Conservation (phyloP, 2,797 vertebrate species). For the Morelia viridis region DNA sequence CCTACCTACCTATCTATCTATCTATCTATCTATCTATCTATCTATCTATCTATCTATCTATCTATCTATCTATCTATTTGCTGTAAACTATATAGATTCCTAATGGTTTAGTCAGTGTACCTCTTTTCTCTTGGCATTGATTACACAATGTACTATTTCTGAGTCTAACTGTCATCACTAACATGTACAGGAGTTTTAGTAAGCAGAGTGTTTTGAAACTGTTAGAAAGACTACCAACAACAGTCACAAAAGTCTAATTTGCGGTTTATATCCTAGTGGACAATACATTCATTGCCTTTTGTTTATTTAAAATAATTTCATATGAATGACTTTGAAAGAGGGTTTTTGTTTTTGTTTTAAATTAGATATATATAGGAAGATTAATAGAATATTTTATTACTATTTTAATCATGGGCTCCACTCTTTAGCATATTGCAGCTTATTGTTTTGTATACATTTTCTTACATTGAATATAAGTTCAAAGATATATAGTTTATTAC, state of each 20-base stretch:
- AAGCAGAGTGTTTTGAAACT: neutral
- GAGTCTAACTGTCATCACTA: neutral
- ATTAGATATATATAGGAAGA: slow-evolving; percentile 54
- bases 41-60: neutral
- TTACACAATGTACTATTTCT: neutral
- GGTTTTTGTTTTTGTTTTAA: slow-evolving; percentile 17
- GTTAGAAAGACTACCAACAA: slow-evolving; percentile 18
- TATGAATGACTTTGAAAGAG: slow-evolving; percentile 50
- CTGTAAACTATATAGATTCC: neutral
- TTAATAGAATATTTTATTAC: slow-evolving; percentile 59
- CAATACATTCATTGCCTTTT: slow-evolving; percentile 47
- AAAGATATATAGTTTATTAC: slow-evolving; percentile 60
- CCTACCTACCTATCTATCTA: too few relatives aligned
- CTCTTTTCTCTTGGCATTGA: neutral
- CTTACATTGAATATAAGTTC: slow-evolving; percentile 47
- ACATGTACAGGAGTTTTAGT: neutral
- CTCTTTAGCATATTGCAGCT: slow-evolving; percentile 47
- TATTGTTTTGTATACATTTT: slow-evolving; percentile 50
- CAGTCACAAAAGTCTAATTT: slow-evolving; percentile 51
- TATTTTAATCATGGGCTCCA: slow-evolving; percentile 32
- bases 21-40: too few relatives aligned
- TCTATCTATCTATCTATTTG: neutral
- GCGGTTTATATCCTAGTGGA: slow-evolving; percentile 20
- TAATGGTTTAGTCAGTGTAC: neutral
- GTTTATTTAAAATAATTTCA: slow-evolving; percentile 46